A percentile compares a stretch with the other conserved stretches of the same genome.
These are phyloP conservation scores for Thamnophis sirtalis DNA, from an alignment of 2,113 vertebrate genomes.

Conservation along the genomic window DNA sequence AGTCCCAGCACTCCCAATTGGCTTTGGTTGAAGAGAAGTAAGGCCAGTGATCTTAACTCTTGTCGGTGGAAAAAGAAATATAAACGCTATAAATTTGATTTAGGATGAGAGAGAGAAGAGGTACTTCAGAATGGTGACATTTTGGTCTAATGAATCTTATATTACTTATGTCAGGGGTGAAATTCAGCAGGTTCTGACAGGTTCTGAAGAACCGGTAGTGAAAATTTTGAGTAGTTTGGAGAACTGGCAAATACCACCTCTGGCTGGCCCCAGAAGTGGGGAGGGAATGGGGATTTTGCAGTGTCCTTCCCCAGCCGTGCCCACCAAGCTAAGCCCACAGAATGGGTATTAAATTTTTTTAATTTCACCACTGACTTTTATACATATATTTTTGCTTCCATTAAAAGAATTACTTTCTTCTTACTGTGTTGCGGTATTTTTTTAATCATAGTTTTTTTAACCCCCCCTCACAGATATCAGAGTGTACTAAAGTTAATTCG, in stretches of 20 bases:
- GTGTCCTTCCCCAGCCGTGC: no score
- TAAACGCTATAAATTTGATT: neutral
- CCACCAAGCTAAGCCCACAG: no score
- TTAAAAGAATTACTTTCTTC: neutral
- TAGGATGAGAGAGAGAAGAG: neutral
- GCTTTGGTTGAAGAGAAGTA: neutral
- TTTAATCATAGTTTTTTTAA: neutral
- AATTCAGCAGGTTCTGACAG: no score
- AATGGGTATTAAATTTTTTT: no score
- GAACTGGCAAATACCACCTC: no score
- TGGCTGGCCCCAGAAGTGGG: no score
- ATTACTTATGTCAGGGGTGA: no score
- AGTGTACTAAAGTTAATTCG: conserved; percentile 88
- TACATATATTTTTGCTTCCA: neutral
- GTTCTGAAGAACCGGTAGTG: no score
- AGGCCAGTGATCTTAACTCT: neutral
- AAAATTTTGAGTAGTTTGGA: no score
- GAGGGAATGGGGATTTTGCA: no score
- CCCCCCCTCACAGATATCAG: conserved; percentile 73
- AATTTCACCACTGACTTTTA: no score
- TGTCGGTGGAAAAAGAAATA: neutral
- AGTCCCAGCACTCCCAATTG: neutral
- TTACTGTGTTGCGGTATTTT: neutral
- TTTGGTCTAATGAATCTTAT: neutral
- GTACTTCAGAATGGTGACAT: neutral